Evolutionary conservation across 2,888 invertebrate genomes (phyloP).

Genomic region (Rhamnusium bicolor): DNA sequence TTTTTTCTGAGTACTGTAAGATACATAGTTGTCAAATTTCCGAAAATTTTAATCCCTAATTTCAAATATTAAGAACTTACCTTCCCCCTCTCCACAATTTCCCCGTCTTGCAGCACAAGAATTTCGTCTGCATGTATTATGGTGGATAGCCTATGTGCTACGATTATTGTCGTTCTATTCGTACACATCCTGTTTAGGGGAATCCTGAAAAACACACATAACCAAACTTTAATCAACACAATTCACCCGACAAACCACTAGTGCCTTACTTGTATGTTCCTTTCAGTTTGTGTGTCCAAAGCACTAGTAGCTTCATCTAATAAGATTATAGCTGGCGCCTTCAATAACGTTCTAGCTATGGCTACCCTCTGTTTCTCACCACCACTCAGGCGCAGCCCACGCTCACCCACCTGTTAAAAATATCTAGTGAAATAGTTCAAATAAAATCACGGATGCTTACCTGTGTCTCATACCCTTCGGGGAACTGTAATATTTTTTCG

Average conservation of each 20-base stretch:
- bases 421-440: too few relatives aligned
- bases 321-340: conserved; percentile 91
- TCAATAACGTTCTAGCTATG: conserved; percentile 95
- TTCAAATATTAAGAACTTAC: conserved; percentile 59
- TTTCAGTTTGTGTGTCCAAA: conserved; percentile 94
- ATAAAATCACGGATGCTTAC: too few relatives aligned
- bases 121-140: conserved; percentile 96
- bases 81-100: conserved; percentile 91
- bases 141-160: conserved; percentile 95
- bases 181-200: conserved; percentile 83
- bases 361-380: conserved; percentile 99
- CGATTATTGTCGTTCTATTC: conserved; percentile 93
- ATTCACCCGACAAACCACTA: not conserved
- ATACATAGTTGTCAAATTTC: too few relatives aligned
- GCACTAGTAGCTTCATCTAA: conserved; percentile 97
- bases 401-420: conserved; percentile 91
- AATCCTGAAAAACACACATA: conserved; percentile 72
- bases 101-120: conserved; percentile 91
- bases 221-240: not conserved
- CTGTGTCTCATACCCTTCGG: conserved; percentile 89
- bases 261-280: conserved; percentile 83
- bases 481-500: conserved; percentile 91
- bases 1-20: too few relatives aligned
- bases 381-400: conserved; percentile 95
- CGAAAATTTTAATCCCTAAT: too few relatives aligned